A percentile compares a stretch with the other conserved stretches of the same genome.
Evolutionary conservation across 2,797 vertebrate species (phyloP).

Genomic region (Halcyon smyrnensis): DNA sequence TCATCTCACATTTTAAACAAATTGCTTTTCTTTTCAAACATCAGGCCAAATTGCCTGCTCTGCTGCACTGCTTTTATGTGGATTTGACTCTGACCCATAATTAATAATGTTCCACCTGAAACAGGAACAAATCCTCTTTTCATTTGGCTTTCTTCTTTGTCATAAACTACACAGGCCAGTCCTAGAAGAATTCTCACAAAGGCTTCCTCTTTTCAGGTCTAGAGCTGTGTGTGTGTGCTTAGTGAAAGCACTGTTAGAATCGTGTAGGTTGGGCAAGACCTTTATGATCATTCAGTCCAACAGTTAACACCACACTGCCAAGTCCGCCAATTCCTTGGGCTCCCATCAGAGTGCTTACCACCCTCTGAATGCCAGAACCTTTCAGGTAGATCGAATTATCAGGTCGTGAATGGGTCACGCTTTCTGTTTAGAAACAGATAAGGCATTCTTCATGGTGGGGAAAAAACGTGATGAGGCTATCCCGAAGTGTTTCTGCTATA

Average conservation of each 20-base stretch:
- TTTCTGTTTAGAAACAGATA: neutral
- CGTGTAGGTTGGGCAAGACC: neutral
- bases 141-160: neutral
- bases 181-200: neutral
- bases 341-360: neutral
- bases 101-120: neutral
- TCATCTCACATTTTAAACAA: neutral
- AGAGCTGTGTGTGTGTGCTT: neutral
- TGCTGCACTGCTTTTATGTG: no score
- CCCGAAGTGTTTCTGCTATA: neutral
- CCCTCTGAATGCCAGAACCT: neutral
- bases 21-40: neutral
- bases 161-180: neutral
- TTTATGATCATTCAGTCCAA: neutral
- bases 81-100: no score
- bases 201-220: neutral
- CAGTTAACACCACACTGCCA: neutral
- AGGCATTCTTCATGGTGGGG: neutral
- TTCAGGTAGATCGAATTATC: neutral
- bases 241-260: neutral
- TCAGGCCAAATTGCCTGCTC: no score
- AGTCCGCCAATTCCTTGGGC: neutral
- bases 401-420: neutral
- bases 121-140: no score
- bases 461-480: neutral